Base-by-base conservation (phyloP, 2,888 invertebrate genomes). In the Oxyteleia sp. region DNA sequence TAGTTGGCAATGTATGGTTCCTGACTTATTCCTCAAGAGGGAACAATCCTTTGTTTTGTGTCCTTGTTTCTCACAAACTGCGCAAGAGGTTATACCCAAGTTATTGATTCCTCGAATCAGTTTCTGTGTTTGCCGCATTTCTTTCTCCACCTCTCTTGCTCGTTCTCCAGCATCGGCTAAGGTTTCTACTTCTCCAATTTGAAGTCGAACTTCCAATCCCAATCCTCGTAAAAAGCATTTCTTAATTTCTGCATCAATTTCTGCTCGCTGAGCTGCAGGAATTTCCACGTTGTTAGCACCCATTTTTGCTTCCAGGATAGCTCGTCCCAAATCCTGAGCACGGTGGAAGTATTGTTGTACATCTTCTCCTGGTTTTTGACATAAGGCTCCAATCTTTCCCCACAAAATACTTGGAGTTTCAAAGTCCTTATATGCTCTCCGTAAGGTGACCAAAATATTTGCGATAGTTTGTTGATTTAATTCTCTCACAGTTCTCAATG, bases 31-130 rank as follows among this genome's bases (percentile, higher is more conserved):
- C 15, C 2, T 18, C 10, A 71, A 13, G 26, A 32, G 13, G 7
- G 59, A 16, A 32, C 71, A 72, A 10, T 51, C 8, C 43, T 38
- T 72, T 8, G 61, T 3, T 13, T 63, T 53, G 38, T 74, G 63
- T 4, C 15, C 16, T 1, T 2, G 5, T 53, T 59, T 15, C 8
- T 63, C 55, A 45, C 63, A 74, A 4, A 63, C 18, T 8, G 4
- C 11, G 26, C 55, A 53, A 2, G 0, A 11, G 8, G 15, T 4
- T 13, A 38, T 47, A 0, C 5, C 0, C 3, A 59, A 5, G n/a
- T n/a, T n/a, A n/a, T n/a, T n/a, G n/a, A n/a, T n/a, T n/a, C n/a
- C n/a, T n/a, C n/a, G n/a, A n/a, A n/a, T n/a, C n/a, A n/a, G n/a
- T 11, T n/a, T 11, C 38, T 61, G 10, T 5, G 53, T 13, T 32